Base-by-base conservation (phyloP, 1,140 invertebrate genomes). In the Whitmania pigra region DNA sequence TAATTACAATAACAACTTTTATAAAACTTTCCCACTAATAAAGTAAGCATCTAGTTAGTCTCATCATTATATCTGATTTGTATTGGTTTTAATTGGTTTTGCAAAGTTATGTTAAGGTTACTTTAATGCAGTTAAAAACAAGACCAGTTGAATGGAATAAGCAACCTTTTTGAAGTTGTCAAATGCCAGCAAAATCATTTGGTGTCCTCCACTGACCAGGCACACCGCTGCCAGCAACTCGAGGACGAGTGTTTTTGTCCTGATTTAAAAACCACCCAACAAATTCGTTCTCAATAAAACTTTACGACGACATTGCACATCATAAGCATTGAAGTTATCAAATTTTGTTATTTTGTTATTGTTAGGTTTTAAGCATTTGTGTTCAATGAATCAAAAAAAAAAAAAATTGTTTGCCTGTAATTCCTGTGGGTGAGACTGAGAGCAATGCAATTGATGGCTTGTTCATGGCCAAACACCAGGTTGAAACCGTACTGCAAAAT, bases 371-470 rank as follows among this genome's bases (percentile, higher is more conserved):
- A 49, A 49, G 43, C 43, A 49, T 1, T 49, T 13, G 9, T 49
- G 43, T 17, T 49, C 15, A 49, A 49, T 17, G 13, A 49, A 36
- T 2, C 43, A 49, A 49, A 49, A 49, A 17, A 49, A 49, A 0
- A 49, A 49, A 0, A 36, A 36, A 49, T 7, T 49, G 15, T 49
- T 49, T 79, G 89, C 88, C 88, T 88, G 75, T 96, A 84, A 82
- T 92, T 97, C 83, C 94, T 94, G 82, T 99, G 96, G 76, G 95
- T 94, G 5, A 99, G 85, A 81, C 93, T 96, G 0, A 98, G 82
- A 5, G 94, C 94, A 78, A 99, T 97, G 82, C 93, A 96, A 82
- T 97, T 97, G 77, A 99, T 99, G 17, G 96, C 95, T 84, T 97
- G 91, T 67, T 90, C 87, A 80, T 98, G 94, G 80, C 94, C 91